These are phyloP conservation scores for Willisornis vidua DNA, from an alignment of 2,113 vertebrate species.

Conservation along the genomic window DNA sequence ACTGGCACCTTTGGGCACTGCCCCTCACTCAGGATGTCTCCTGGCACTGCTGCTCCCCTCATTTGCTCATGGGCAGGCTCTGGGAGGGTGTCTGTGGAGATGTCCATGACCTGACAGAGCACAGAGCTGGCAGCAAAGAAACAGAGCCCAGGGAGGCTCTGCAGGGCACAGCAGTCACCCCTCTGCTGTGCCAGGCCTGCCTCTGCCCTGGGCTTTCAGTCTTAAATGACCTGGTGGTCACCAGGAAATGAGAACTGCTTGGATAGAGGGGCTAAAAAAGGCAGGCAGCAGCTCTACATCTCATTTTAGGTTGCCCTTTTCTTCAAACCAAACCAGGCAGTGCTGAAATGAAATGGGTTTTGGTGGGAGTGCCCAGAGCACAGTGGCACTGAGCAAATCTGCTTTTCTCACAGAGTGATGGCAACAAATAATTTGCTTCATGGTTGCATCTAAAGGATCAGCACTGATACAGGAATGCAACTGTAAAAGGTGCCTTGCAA, in stretches of 20 bases:
- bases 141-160: background rate
- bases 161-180: background rate
- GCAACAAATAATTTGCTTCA: background rate
- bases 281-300: background rate
- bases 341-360: background rate
- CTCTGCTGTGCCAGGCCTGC: background rate
- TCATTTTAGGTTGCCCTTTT: background rate
- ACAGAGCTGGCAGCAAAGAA: background rate
- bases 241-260: background rate
- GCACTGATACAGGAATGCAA: background rate
- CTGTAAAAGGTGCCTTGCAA: background rate
- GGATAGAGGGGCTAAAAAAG: background rate
- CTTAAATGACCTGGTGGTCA: background rate
- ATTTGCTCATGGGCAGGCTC: background rate
- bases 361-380: background rate
- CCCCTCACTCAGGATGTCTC: background rate
- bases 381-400: background rate
- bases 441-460: background rate
- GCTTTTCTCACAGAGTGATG: background rate
- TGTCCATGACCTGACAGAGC: constrained; percentile 4
- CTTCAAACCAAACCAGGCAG: background rate
- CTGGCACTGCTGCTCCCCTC: background rate
- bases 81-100: background rate
- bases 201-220: background rate
- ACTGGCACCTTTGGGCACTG: background rate